Base-by-base conservation (phyloP, 1,140 invertebrate genomes). In the Tetranychus cinnabarinus region DNA sequence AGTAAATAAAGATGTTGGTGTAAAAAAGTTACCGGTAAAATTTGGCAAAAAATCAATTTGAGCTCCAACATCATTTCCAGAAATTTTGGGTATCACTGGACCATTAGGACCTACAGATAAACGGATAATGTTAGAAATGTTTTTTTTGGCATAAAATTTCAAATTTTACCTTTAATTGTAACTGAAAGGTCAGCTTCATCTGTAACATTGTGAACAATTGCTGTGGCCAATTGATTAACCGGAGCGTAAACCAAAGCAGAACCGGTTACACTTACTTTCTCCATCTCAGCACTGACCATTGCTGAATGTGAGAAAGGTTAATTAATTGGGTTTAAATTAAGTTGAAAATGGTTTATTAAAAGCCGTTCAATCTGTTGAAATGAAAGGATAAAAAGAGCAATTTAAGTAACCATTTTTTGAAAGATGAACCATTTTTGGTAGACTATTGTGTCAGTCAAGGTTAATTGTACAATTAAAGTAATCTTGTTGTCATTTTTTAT, bases 201-300 rank as follows among this genome's bases (percentile, higher is more conserved):
- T 35, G n/a, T 52, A 73, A 75, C 81, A 76, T 81, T 64, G 58
- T 66, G 65, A 45, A 68, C 48, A 23, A 57, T 57, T 52, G 67
- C 63, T 23, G 23, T 60, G 6, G 65, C 61, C 23, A 33, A 56
- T 63, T 65, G 62, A 60, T 67, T 62, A 3, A 68, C 50, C 33
- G 63, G 47, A 45, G 66, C 35, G 59, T 62, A 61, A 58, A 57
- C 13, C 33, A 66, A 50, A 48, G 58, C 59, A 34, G 64, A 31
- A 23, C 66, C 64, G 36, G 57, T 65, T 8, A 66, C 60, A 36
- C 57, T 60, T 33, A 67, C 60, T 61, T 63, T 66, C 36, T 62
- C 63, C 6, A 59, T 60, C 59, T 60, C 61, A 48, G 65, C 61
- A 33, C 50, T 35, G 10, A 68, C 39, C 39, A 42, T 42, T 42